phyloP scores from a whole-genome alignment of 2,888 invertebrate genomes.

The Hydropsyche betteni region DNA sequence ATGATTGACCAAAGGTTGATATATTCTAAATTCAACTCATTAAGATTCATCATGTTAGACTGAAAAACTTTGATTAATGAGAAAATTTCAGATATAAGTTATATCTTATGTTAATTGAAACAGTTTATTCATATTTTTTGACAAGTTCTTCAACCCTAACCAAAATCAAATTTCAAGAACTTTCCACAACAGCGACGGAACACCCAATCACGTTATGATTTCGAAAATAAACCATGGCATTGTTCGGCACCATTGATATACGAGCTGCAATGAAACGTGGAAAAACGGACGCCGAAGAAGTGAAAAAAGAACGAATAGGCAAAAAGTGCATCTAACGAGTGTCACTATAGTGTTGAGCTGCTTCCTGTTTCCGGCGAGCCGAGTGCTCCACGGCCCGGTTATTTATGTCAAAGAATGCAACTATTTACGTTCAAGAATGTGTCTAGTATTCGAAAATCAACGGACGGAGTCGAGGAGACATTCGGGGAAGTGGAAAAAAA shows the following conservation, averaged over 20 bases:
- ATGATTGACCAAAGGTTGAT: too few relatives aligned
- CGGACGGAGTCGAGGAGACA: background rate
- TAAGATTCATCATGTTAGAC: too few relatives aligned
- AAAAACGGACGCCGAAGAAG: background rate
- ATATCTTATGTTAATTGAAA: too few relatives aligned
- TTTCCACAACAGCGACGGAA: too few relatives aligned
- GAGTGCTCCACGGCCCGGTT: constrained; percentile 27
- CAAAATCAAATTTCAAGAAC: too few relatives aligned
- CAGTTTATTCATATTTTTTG: too few relatives aligned
- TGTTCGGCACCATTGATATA: constrained; percentile 3
- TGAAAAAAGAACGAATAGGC: too few relatives aligned
- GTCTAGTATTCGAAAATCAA: constrained; percentile 24
- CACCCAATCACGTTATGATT: too few relatives aligned
- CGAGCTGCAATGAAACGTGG: constrained; percentile 8
- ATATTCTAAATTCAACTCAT: too few relatives aligned
- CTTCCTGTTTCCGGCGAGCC: constrained; percentile 51
- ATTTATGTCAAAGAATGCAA: constrained; percentile 35
- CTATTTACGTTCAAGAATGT: constrained; percentile 27
- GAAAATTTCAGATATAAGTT: too few relatives aligned
- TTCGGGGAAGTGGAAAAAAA: background rate
- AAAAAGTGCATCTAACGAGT: constrained; percentile 24
- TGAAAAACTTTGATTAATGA: too few relatives aligned
- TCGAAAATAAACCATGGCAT: background rate
- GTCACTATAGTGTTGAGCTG: constrained; percentile 40
- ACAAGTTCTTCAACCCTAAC: too few relatives aligned